Evolutionary conservation across 2,888 invertebrate species (phyloP), one percentile per base, ranked within the genome.

Genomic region (Tipula lateralis): DNA sequence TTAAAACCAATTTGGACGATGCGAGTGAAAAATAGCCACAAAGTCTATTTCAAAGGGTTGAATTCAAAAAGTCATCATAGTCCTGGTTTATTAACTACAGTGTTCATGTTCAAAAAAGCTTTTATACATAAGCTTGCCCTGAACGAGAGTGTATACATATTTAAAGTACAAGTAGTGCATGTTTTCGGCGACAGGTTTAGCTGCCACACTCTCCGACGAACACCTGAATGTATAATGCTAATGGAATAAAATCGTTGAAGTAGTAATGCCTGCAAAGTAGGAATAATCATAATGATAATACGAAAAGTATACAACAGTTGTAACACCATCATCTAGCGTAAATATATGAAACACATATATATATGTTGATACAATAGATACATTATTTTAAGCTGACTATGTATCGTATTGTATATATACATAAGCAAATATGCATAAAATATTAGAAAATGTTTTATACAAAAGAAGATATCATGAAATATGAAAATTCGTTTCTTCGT

Each of bases 241-340:
- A n/a, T n/a, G n/a, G n/a, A n/a, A 44, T 24, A 66, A 66, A 19
- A 19, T 24, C 66, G 9, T 24, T 66, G 24, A 66, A 66, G 9
- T 66, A 66, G 66, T 24, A 66, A 24, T 66, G 66, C 66, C 24
- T 66, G 66, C 24, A 66, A 66, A 66, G 66, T 66, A 66, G 24
- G 24, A 66, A 66, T 66, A 66, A 66, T 66, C 66, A 66, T 66
- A 66, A 66, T 66, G 66, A 66, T 66, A 66, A 66, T 66, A 66
- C 9, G 24, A 24, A 24, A 66, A 66, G 66, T 66, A 66, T 24
- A 66, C 24, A 66, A 66, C 66, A 66, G 66, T 66, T 66, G 66
- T 66, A 66, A 66, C 66, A 66, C 66, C 66, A 66, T 66, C 66
- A 24, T 66, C 66, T 12, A 36, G 44, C 44, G n/a, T 32, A n/a